These are phyloP conservation scores for Trochalopteron elliotii DNA, from an alignment of 2,113 vertebrate species.

Conservation along the genomic window DNA sequence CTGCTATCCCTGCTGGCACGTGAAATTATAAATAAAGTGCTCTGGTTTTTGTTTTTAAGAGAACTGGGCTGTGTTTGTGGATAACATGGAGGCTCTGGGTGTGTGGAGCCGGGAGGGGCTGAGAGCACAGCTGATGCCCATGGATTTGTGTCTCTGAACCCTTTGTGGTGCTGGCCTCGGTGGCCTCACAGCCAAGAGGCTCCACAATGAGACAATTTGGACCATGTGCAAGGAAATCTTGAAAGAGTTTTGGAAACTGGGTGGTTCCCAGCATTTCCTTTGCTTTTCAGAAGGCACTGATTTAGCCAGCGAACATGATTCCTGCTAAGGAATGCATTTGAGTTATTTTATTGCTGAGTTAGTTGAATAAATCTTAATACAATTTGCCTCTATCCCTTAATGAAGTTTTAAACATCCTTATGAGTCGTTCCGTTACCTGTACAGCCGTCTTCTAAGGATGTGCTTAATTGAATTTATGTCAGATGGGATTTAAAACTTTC, in stretches of 20 bases:
- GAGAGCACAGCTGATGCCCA: neutral
- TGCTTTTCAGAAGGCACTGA: neutral
- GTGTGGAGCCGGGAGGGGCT: fast-evolving
- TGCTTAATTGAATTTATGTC: constrained; percentile 55
- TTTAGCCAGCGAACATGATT: neutral
- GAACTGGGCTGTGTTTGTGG: neutral
- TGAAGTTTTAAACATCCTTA: constrained; percentile 51
- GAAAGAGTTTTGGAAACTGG: neutral
- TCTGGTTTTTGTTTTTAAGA: neutral
- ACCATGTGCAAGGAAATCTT: neutral
- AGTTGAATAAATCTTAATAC: constrained; percentile 33
- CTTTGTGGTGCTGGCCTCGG: neutral
- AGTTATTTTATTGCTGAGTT: constrained; percentile 7
- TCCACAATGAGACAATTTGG: neutral
- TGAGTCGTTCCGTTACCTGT: constrained; percentile 16
- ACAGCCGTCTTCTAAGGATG: neutral
- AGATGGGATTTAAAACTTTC: constrained; percentile 49
- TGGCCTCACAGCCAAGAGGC: fast-evolving
- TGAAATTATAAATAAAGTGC: neutral
- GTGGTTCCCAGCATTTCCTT: neutral
- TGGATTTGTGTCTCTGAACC: neutral
- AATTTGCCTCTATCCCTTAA: constrained; percentile 35
- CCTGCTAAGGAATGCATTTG: neutral
- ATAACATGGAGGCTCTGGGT: fast-evolving
- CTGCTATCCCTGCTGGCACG: neutral